These are phyloP conservation scores for Hydractinia echinata DNA, from an alignment of 30 jellyfish, hydroid and myxozoan species.

Conservation along the genomic window DNA sequence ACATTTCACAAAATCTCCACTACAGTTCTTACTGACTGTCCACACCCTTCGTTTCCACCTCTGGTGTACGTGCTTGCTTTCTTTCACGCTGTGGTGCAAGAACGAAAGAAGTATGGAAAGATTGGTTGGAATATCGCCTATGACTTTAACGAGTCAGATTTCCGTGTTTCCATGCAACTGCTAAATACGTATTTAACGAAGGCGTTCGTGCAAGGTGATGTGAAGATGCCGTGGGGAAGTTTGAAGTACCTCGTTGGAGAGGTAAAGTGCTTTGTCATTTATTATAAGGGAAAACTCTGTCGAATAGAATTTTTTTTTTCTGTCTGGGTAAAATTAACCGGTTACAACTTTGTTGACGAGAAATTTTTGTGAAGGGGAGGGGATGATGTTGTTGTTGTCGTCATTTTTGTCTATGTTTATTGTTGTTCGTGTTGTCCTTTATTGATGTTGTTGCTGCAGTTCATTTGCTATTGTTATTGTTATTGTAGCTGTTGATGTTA, in stretches of 20 bases:
- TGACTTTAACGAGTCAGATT: conserved; percentile 90
- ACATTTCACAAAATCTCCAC: conserved; percentile 71
- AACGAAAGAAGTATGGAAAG: conserved; percentile 85
- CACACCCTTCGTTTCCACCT: conserved; percentile 85
- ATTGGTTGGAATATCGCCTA: conserved; percentile 91
- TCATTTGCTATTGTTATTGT: too few relatives aligned
- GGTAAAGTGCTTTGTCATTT: conserved; percentile 32
- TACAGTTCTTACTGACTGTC: conserved; percentile 61
- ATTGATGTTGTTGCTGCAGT: too few relatives aligned
- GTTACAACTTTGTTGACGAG: too few relatives aligned
- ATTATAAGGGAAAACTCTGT: too few relatives aligned
- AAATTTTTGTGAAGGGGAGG: too few relatives aligned
- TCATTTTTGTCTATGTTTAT: too few relatives aligned
- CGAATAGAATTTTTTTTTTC: too few relatives aligned
- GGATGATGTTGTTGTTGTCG: too few relatives aligned
- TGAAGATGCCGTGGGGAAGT: conserved; percentile 88
- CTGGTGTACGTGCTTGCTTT: conserved; percentile 81
- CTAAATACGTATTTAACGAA: conserved; percentile 74
- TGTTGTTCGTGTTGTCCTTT: too few relatives aligned
- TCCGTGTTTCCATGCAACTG: conserved; percentile 91
- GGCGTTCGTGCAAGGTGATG: conserved; percentile 61
- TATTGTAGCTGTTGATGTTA: too few relatives aligned
- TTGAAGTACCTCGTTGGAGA: conserved; percentile 87
- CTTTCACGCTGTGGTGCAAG: conserved; percentile 96
- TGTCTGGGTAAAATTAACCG: too few relatives aligned